phyloP scores from a whole-genome alignment of 2,113 vertebrate genomes.

The Odontesthes bonariensis region DNA sequence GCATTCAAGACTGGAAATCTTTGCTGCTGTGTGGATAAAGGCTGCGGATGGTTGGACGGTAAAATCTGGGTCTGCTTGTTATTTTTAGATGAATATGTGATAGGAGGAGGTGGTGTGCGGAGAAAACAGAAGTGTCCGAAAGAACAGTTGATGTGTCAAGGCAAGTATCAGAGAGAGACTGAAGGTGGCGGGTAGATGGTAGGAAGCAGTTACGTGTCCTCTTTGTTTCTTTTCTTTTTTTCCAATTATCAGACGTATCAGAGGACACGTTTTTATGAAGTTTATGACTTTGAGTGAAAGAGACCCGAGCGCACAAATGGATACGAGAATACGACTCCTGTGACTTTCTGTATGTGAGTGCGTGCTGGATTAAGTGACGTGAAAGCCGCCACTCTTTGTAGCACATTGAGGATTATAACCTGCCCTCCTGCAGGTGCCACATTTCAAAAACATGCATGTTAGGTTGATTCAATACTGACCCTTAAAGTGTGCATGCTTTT shows the following conservation, averaged over 20 bases:
- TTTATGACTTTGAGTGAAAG: background rate
- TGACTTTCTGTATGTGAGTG: no score
- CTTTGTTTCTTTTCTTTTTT: constrained; percentile 8
- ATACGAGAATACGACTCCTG: no score
- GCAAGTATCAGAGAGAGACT: background rate
- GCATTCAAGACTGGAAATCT: background rate
- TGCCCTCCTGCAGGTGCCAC: no score
- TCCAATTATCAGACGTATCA: constrained; percentile 4
- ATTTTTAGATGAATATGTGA: constrained; percentile 50
- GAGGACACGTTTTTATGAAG: background rate
- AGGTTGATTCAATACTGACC: no score
- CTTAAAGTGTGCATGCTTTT: no score
- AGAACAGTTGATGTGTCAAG: constrained; percentile 40
- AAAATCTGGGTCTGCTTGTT: constrained; percentile 38
- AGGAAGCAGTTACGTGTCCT: background rate
- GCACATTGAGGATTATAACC: no score
- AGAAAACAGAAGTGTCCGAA: constrained; percentile 50
- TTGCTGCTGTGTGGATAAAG: background rate
- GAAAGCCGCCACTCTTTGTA: no score
- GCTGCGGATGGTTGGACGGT: background rate
- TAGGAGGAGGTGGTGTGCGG: constrained; percentile 34
- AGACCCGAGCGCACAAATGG: no score
- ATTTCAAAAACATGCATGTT: no score
- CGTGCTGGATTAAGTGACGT: constrained; percentile 1
- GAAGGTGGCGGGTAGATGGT: background rate